Percentiles rank a stretch among this genome's conserved stretches.
Conservation (phyloP, 2,797 vertebrate genomes). For the Astyanax mexicanus region DNA sequence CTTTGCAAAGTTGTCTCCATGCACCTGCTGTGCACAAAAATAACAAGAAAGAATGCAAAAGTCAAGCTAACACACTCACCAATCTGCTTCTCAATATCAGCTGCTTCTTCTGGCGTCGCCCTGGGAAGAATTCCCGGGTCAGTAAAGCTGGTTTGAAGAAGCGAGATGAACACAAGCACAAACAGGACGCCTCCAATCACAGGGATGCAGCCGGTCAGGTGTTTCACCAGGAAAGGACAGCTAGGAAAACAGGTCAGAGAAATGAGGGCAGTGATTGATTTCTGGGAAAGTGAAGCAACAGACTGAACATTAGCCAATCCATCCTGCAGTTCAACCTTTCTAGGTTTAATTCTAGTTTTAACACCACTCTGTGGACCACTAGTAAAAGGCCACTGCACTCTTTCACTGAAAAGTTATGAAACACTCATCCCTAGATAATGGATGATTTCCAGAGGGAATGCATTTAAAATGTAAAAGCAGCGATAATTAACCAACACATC, state of each 20-base stretch:
- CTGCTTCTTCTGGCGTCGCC: slow-evolving; percentile 91
- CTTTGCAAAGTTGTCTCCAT: too few species aligned
- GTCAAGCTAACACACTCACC: slow-evolving; percentile 73
- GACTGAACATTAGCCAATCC: background rate
- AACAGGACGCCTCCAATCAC: slow-evolving; percentile 89
- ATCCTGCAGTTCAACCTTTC: background rate
- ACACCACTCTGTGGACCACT: background rate
- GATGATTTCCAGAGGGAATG: background rate
- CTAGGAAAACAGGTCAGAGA: slow-evolving; percentile 69
- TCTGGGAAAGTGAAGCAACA: slow-evolving; percentile 21
- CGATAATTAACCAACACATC: slow-evolving; percentile 18
- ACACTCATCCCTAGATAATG: too few species aligned
- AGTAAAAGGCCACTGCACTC: too few species aligned
- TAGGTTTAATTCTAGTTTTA: too few species aligned
- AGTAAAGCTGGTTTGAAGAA: slow-evolving; percentile 93
- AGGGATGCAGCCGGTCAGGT: slow-evolving; percentile 90
- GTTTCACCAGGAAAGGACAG: slow-evolving; percentile 91
- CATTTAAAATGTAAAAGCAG: background rate
- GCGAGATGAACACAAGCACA: slow-evolving; percentile 91
- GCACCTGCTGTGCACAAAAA: too few species aligned
- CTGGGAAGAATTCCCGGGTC: slow-evolving; percentile 94
- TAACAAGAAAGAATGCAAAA: too few species aligned
- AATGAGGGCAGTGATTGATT: slow-evolving; percentile 36
- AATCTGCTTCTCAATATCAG: slow-evolving; percentile 90
- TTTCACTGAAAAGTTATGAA: too few species aligned